These are phyloP conservation scores for Bombus huntii DNA, from an alignment of 1,140 invertebrate genomes.

Conservation along the genomic window DNA sequence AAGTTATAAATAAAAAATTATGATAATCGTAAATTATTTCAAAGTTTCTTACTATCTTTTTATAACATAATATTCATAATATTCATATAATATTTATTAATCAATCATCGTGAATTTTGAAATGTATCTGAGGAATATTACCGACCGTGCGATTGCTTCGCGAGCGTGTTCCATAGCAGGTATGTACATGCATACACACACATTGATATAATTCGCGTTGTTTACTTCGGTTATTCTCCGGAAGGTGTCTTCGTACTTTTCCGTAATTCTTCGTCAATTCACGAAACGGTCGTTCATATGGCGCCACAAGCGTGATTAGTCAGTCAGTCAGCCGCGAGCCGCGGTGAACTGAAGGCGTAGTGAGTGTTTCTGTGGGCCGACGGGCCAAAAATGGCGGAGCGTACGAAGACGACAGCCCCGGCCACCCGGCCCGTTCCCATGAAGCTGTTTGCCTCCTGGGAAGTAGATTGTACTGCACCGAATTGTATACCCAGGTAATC, in stretches of 20 bases:
- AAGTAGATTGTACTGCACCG: slow-evolving; percentile 97
- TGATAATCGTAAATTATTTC: neutral
- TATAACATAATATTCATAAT: no score
- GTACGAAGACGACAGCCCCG: slow-evolving; percentile 79
- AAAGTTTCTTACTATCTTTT: neutral
- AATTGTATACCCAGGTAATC: slow-evolving; percentile 97
- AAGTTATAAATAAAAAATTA: neutral
- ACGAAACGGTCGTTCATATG: slow-evolving; percentile 8
- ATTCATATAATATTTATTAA: neutral
- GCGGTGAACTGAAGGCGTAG: slow-evolving; percentile 62
- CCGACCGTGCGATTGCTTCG: neutral
- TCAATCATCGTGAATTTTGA: no score
- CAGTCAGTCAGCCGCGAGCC: slow-evolving; percentile 67
- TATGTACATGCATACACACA: neutral
- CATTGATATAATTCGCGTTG: neutral
- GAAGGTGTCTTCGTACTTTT: slow-evolving; percentile 9
- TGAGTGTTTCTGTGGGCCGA: slow-evolving; percentile 60
- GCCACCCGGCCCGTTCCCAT: slow-evolving; percentile 94
- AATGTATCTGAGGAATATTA: neutral
- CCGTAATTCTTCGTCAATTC: neutral
- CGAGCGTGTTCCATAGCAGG: neutral
- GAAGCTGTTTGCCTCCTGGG: slow-evolving; percentile 99
- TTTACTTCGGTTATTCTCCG: neutral
- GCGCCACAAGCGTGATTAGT: slow-evolving; percentile 55
- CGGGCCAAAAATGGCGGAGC: slow-evolving; percentile 82